Evolutionary conservation across 2,113 vertebrate species (phyloP), one percentile per base, ranked within the genome.

Genomic region (Ptyas mucosa): DNA sequence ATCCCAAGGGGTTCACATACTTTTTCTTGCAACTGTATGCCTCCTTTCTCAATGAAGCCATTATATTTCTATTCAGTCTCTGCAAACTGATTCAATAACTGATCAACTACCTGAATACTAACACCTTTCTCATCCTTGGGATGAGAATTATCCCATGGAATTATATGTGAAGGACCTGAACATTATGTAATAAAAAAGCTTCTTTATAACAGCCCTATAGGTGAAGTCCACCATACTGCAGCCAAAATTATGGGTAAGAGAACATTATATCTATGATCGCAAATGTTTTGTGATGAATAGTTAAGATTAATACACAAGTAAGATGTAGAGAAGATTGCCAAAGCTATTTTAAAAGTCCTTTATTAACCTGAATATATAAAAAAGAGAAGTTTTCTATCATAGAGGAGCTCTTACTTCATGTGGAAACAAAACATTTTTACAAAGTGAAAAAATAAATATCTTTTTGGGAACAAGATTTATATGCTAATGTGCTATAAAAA

Each of bases 371-470:
- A 98, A 98, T 99, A 99, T 91, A 91, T 85, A 98, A 98, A 99
- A 98, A 99, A 95, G 95, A 97, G 97, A 98, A 97, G 97, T 98
- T 96, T 97, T 97, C 97, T 98, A 98, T 90, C 94, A 98, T 98
- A 99, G 98, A 98, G 95, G 98, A 98, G 97, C 97, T 98, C 98
- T 99, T 98, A 98, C 98, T 98, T 98, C 98, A 98, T 98, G 99
- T 98, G 98, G 98, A 99, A 99, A 98, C 98, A 99, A 99, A 98
- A 97, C 97, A 39, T 97, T 97, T 98, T 97, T 98, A 98, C 97
- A 98, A 97, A 97, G 97, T 98, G 98, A 98, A 98, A 98, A 98
- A 98, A 98, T 98, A 98, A 99, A 98, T 98, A 97, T 98, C 97
- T 98, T 98, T 98, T 97, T 81, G 75, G 96, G 97, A 98, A 97